A percentile compares a stretch with the other conserved stretches of the same genome.
Conservation (phyloP, 2,113 vertebrate genomes). For the Ochotona princeps region DNA sequence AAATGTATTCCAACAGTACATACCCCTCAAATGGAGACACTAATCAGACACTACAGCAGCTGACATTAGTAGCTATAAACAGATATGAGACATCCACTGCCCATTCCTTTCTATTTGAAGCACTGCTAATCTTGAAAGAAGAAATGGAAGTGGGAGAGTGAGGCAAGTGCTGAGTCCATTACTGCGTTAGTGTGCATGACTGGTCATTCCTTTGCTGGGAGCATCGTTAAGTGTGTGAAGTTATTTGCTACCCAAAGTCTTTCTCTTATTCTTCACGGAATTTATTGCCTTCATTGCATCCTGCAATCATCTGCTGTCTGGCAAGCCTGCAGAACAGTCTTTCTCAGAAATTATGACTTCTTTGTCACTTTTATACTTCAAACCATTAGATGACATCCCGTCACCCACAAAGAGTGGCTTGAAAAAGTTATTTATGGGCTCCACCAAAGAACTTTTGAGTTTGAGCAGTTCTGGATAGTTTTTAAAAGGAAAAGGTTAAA, state of each 20-base stretch:
- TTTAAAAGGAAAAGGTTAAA: slow-evolving; percentile 10
- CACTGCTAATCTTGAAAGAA: not conserved
- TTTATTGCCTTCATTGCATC: not conserved
- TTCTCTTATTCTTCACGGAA: not conserved
- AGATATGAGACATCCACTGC: not conserved
- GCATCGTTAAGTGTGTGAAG: not conserved
- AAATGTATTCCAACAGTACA: not conserved
- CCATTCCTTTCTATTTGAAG: not conserved
- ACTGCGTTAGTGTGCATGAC: not conserved
- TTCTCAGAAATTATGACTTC: slow-evolving; percentile 29
- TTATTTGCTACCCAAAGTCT: not conserved
- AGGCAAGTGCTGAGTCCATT: not conserved
- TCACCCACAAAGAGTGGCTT: not conserved
- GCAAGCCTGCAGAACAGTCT: not conserved
- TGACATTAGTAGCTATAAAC: not conserved
- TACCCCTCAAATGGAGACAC: not conserved
- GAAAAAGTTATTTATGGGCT: not conserved
- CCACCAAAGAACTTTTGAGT: not conserved
- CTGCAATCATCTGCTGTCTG: not conserved
- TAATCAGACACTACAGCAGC: not conserved
- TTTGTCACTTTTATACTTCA: slow-evolving; percentile 8
- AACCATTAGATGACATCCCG: not conserved
- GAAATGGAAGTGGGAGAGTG: not conserved
- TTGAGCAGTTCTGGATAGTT: not conserved
- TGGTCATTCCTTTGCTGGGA: not conserved